Evolutionary conservation across 1,140 invertebrate genomes (phyloP), one percentile per base, ranked within the genome.

Genomic region (Polypedilum pembai): DNA sequence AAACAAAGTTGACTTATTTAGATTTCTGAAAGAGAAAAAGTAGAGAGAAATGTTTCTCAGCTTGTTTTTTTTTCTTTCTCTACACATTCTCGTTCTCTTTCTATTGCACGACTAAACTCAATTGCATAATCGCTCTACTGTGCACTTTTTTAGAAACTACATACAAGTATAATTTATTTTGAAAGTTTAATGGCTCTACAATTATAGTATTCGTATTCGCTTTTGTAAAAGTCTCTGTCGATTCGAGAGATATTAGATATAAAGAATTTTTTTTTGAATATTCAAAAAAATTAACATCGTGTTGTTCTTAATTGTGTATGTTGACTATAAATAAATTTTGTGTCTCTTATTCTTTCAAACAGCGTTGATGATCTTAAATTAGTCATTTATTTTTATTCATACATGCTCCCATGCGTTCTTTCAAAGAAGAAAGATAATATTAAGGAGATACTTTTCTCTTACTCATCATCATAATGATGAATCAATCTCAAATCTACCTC

Each of bases 351-450:
- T 56, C 12, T 56, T n/a, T 56, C 45, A 12, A 56, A 56, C 8
- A 33, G 5, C 24, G 24, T 33, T 33, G 45, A 56, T 56, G 45
- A 56, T 56, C 12, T 56, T 56, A 15, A 56, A 56, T 56, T 56
- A 56, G 45, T 56, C 45, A 56, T 56, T 56, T n/a, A 56, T 56
- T 56, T n/a, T 56, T 12, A 56, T 56, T 56, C 45, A 56, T 56
- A 15, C 8, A 12, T 56, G 45, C 45, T n/a, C 45, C 12, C 45
- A 56, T 56, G 45, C 45, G 12, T 56, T n/a, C 10, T 33, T 33
- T 33, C 5, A 45, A 1, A 56, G n/a, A 12, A 56, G 12, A 56
- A 45, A 56, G n/a, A 56, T 56, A 56, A n/a, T 15, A 56, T 15
- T 12, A 5, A 33, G 5, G 24, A 33, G 24, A 33, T 33, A 33